These are phyloP conservation scores for Andinoacara biseriatus DNA, from an alignment of 2,113 vertebrate genomes.

Conservation along the genomic window DNA sequence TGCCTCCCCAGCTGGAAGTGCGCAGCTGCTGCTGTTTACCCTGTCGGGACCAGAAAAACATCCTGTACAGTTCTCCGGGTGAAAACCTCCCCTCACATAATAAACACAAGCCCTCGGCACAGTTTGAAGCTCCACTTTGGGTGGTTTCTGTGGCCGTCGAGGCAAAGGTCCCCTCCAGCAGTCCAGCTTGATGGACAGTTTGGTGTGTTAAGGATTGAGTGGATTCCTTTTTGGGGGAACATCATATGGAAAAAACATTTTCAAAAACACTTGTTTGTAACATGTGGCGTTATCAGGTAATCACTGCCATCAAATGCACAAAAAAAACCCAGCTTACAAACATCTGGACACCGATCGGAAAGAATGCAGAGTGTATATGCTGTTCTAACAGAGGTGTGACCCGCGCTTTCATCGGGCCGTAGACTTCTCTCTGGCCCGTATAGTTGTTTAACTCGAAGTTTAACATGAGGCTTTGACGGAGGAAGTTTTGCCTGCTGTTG, in stretches of 20 bases:
- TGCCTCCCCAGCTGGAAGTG: conserved; percentile 81
- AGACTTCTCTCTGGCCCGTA: conserved; percentile 39
- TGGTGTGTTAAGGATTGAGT: background rate
- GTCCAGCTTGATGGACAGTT: conserved; percentile 57
- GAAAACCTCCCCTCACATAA: conserved; percentile 82
- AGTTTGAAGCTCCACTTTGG: conserved; percentile 78
- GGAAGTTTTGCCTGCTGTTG: conserved; percentile 71
- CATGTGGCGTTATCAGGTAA: background rate
- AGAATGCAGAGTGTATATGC: conserved; percentile 37
- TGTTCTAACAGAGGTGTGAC: conserved; percentile 47
- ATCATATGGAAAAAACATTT: background rate
- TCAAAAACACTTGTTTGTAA: background rate
- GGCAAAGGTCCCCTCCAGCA: conserved; percentile 56
- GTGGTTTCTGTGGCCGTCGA: conserved; percentile 71
- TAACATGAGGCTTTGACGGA: conserved; percentile 52
- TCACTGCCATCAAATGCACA: background rate
- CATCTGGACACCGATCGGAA: conserved; percentile 61
- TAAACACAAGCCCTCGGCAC: conserved; percentile 79
- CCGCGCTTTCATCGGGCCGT: conserved; percentile 34
- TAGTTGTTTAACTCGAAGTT: conserved; percentile 63
- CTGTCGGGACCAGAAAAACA: conserved; percentile 83
- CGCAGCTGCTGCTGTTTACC: conserved; percentile 87
- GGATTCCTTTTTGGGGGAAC: background rate
- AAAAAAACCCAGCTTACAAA: conserved; percentile 1
- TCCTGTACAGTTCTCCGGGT: conserved; percentile 82